Conservation (phyloP, 1,140 invertebrate species). For the Araneus ventricosus region DNA sequence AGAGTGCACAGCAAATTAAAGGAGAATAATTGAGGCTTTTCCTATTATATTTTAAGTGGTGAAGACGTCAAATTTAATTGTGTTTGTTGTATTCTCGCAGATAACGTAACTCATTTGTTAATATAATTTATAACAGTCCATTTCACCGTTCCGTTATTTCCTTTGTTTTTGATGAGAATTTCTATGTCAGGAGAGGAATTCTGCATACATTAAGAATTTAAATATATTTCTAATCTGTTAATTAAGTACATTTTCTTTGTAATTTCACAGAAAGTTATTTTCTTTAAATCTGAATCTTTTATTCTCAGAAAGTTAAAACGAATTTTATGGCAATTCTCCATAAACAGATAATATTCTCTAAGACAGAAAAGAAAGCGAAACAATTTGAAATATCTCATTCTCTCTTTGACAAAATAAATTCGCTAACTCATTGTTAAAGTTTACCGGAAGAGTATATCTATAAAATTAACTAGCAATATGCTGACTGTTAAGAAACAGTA, state of each 20-base stretch:
- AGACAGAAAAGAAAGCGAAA: no score
- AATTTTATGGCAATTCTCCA: no score
- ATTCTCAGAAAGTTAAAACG: no score
- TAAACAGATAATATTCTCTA: no score
- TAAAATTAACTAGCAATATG: no score
- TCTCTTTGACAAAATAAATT: no score
- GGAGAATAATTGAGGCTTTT: conserved; percentile 37
- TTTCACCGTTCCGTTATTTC: background rate
- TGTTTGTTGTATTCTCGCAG: background rate
- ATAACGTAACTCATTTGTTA: conserved; percentile 13
- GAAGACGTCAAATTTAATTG: conserved; percentile 31
- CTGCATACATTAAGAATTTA: background rate
- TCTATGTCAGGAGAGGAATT: background rate
- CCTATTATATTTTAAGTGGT: conserved; percentile 24
- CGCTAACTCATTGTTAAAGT: no score
- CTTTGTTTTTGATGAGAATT: background rate
- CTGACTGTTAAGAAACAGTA: no score
- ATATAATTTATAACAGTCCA: conserved; percentile 10
- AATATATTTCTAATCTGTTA: background rate
- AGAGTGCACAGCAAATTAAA: conserved; percentile 16
- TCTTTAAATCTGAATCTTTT: no score
- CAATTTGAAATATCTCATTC: no score
- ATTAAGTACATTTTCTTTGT: background rate
- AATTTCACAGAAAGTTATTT: no score
- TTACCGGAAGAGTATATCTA: no score